Evolutionary conservation across 2,888 invertebrate genomes (phyloP).

Genomic region (Syritta pipiens): DNA sequence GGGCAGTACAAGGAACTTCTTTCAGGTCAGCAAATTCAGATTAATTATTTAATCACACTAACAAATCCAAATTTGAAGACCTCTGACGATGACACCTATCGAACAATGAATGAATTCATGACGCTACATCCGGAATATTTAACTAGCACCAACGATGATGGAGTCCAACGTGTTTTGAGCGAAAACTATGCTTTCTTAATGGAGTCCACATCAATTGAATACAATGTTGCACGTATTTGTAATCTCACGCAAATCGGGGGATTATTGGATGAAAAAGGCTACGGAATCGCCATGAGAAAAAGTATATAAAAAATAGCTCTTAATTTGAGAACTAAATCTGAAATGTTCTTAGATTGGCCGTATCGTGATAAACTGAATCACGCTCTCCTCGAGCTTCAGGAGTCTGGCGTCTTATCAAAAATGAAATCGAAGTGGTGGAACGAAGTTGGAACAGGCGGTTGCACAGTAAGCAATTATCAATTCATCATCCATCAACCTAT

Average conservation of each 20-base stretch:
- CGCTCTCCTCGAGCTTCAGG: conserved; percentile 91
- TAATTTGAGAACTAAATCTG: background rate
- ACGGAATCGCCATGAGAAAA: conserved; percentile 86
- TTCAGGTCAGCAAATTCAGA: conserved; percentile 87
- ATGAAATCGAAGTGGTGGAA: conserved; percentile 96
- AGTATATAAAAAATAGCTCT: conserved; percentile 76
- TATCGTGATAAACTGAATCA: conserved; percentile 88
- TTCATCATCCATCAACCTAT: background rate
- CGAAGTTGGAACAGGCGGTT: conserved; percentile 87
- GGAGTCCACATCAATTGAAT: conserved; percentile 90
- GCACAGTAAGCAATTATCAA: conserved; percentile 80
- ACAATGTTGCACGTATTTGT: conserved; percentile 84
- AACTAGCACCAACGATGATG: conserved; percentile 80
- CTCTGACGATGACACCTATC: conserved; percentile 86
- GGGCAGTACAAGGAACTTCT: conserved; percentile 94
- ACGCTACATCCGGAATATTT: conserved; percentile 82
- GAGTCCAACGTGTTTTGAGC: conserved; percentile 80
- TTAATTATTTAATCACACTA: background rate
- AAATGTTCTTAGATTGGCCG: conserved; percentile 74
- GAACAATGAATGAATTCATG: conserved; percentile 92
- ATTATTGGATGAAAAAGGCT: conserved; percentile 85
- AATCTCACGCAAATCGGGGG: conserved; percentile 83
- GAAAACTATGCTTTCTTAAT: conserved; percentile 86
- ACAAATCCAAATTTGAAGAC: too few species aligned
- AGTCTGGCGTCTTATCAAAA: conserved; percentile 87